Conservation (phyloP, 1,140 invertebrate species). For the Marisa cornuarietis region DNA sequence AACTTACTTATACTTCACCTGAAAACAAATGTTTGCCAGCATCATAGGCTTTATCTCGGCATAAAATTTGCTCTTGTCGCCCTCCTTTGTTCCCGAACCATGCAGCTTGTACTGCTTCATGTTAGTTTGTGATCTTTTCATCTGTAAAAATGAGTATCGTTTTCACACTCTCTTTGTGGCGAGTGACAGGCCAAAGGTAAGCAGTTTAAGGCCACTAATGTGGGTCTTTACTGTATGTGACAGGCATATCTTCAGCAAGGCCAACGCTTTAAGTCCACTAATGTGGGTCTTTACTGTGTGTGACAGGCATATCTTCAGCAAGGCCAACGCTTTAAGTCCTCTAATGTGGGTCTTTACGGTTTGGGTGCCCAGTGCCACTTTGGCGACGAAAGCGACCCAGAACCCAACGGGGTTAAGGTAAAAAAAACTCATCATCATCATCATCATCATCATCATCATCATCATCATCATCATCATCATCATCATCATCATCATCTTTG, state of each 20-base stretch:
- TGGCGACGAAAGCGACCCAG: constrained; percentile 16
- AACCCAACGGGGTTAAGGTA: constrained; percentile 36
- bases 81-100: background rate
- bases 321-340: constrained; percentile 29
- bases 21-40: background rate
- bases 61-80: background rate
- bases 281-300: constrained; percentile 36
- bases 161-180: too few relatives aligned
- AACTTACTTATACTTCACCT: background rate
- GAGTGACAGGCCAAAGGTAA: constrained; percentile 24
- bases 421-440: background rate
- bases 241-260: constrained; percentile 32
- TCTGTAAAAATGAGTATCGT: too few relatives aligned
- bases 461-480: background rate
- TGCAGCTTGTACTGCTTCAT: background rate
- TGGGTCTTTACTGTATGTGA: background rate
- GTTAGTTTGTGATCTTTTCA: background rate
- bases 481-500: too few relatives aligned
- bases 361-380: constrained; percentile 51
- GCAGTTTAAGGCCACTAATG: background rate
- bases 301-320: too few relatives aligned
- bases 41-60: background rate
- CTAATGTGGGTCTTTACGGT: constrained; percentile 41
- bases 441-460: background rate
- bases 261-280: background rate